Conservation (phyloP, 1,140 invertebrate species). For the Ooceraea biroi region DNA sequence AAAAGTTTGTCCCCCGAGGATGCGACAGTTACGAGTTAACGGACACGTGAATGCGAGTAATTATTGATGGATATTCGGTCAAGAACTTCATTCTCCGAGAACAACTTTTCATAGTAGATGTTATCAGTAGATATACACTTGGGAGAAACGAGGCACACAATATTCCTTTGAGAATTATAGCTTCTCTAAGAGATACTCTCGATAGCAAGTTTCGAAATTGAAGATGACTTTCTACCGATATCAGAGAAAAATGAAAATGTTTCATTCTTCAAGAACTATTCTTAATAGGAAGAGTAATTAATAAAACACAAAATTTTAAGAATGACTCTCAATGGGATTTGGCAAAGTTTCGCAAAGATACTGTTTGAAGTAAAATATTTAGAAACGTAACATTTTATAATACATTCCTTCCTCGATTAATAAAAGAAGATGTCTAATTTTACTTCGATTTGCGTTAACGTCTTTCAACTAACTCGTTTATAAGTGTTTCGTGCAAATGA, state of each 20-base stretch:
- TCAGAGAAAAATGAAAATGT: background rate
- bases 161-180: background rate
- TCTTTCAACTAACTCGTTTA: too few species aligned
- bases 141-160: background rate
- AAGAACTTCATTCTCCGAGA: conserved; percentile 49
- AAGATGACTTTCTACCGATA: background rate
- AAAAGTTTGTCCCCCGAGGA: conserved; percentile 49
- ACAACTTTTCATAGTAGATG: conserved; percentile 50
- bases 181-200: background rate
- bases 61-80: conserved; percentile 59
- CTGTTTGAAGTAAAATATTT: too few species aligned
- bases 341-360: too few species aligned
- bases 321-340: too few species aligned
- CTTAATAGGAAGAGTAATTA: too few species aligned
- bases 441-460: too few species aligned
- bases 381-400: too few species aligned
- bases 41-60: conserved; percentile 57
- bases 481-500: too few species aligned
- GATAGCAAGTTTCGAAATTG: background rate
- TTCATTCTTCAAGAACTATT: background rate
- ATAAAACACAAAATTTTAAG: too few species aligned
- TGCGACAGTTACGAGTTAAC: conserved; percentile 56
- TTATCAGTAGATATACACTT: background rate
- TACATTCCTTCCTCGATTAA: too few species aligned
- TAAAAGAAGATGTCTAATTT: too few species aligned